Conservation (phyloP, 2,888 invertebrate genomes). For the Folsomia candida region DNA sequence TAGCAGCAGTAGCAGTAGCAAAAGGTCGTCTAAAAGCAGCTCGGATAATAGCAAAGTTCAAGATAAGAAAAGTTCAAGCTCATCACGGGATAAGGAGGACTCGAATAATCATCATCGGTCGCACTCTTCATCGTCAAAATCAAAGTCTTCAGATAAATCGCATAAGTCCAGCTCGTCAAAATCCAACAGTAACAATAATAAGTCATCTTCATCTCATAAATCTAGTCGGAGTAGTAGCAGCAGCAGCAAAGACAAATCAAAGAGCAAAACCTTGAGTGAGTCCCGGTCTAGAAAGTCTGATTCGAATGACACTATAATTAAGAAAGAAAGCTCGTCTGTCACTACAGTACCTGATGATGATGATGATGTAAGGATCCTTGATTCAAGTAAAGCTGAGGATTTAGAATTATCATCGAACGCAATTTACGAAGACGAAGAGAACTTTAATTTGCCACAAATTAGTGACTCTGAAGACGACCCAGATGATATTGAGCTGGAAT, state of each 20-base stretch:
- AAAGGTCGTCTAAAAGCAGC: not conserved
- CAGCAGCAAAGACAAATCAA: not conserved
- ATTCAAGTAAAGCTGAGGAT: too few relatives aligned
- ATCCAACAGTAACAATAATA: not conserved
- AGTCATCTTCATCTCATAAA: too few relatives aligned
- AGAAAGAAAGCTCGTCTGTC: too few relatives aligned
- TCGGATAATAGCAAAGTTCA: not conserved
- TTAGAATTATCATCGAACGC: too few relatives aligned
- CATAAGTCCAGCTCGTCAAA: too few relatives aligned
- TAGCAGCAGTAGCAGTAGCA: not conserved
- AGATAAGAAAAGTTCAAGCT: not conserved
- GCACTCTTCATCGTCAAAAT: conserved; percentile 3
- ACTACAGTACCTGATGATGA: too few relatives aligned
- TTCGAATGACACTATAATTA: too few relatives aligned
- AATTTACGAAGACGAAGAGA: too few relatives aligned
- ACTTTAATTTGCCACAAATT: too few relatives aligned
- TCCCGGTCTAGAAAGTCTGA: too few relatives aligned
- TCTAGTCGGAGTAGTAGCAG: not conserved
- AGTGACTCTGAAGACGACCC: conserved; percentile 59
- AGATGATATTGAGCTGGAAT: conserved; percentile 73
- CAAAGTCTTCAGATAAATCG: conserved; percentile 8
- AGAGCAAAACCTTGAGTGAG: too few relatives aligned
- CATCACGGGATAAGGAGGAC: not conserved
- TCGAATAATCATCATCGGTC: conserved; percentile 5
- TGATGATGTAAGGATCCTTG: too few relatives aligned